Evolutionary conservation across 53 echinoderm and acorn worm species (phyloP).

Genomic region (Luidia sarsii): DNA sequence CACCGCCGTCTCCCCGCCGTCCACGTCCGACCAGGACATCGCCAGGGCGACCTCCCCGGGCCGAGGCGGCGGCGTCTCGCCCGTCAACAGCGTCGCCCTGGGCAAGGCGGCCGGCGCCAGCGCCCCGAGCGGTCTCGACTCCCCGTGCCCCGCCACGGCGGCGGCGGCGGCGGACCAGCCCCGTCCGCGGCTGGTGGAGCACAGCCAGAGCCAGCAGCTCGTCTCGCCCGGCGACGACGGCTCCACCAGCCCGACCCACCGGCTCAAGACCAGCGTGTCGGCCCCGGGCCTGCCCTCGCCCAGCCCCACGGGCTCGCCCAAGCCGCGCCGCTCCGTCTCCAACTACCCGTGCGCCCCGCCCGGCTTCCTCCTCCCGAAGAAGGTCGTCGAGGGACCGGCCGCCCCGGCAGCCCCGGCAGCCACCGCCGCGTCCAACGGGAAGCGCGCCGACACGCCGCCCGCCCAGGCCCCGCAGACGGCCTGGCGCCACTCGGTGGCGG

Average conservation of each 20-base stretch:
- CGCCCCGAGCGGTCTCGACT: conserved; percentile 50
- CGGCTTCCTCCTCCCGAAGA: conserved; percentile 88
- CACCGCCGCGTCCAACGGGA: no score
- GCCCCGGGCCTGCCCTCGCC: conserved; percentile 16
- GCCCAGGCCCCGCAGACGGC: conserved; percentile 48
- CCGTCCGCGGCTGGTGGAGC: conserved; percentile 23
- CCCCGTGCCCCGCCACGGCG: no score
- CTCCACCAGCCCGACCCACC: background rate
- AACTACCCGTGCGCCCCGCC: conserved; percentile 79
- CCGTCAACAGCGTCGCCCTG: conserved; percentile 14
- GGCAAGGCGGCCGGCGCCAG: conserved; percentile 40
- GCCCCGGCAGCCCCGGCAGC: no score
- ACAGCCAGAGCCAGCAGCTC: conserved; percentile 31
- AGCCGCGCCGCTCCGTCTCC: conserved; percentile 44
- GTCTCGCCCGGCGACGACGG: conserved; percentile 32
- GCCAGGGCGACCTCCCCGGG: background rate
- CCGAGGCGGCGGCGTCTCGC: conserved; percentile 31
- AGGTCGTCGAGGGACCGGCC: conserved; percentile 61
- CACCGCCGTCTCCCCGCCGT: background rate
- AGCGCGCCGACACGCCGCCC: conserved; percentile 32
- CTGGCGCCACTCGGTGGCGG: conserved; percentile 39
- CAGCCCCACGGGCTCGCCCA: conserved; percentile 28
- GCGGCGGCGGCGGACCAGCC: conserved; percentile 36
- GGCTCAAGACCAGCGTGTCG: conserved; percentile 1
- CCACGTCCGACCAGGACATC: conserved; percentile 17